Evolutionary conservation across 2,113 vertebrate species (phyloP).

Genomic region (Hyperopisus bebe): DNA sequence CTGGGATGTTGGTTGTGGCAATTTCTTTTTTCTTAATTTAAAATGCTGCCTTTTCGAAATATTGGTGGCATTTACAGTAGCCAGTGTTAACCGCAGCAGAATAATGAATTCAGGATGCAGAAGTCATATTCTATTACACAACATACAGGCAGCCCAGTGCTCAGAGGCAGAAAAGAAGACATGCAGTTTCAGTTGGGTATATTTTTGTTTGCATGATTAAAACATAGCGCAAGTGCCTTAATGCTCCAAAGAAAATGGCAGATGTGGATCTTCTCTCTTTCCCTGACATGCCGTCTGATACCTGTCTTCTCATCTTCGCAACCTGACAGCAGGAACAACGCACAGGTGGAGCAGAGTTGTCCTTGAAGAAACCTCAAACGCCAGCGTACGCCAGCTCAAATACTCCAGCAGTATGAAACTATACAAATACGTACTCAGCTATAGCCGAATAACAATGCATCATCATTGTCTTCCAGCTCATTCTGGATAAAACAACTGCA

Average conservation of each 20-base stretch:
- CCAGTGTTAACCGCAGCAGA: background rate
- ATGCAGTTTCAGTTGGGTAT: background rate
- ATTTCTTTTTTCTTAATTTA: background rate
- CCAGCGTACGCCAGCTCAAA: background rate
- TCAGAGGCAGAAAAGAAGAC: background rate
- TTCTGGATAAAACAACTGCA: background rate
- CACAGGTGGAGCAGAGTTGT: background rate
- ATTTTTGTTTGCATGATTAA: constrained; percentile 8
- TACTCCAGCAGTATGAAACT: background rate
- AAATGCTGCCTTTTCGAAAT: background rate
- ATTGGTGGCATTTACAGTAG: background rate
- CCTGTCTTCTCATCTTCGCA: background rate
- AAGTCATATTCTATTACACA: background rate
- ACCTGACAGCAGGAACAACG: background rate
- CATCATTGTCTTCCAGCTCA: background rate
- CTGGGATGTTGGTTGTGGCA: background rate
- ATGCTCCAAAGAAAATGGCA: background rate
- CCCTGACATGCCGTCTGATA: constrained; percentile 6
- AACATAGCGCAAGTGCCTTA: background rate
- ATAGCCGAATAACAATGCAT: background rate
- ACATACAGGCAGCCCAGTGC: background rate
- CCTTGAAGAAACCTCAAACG: background rate
- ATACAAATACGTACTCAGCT: background rate
- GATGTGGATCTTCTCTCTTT: background rate
- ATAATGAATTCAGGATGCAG: background rate